Percentiles rank a stretch among this genome's conserved stretches.
phyloP scores from a whole-genome alignment of 2,113 vertebrate genomes.

The Numenius arquata region DNA sequence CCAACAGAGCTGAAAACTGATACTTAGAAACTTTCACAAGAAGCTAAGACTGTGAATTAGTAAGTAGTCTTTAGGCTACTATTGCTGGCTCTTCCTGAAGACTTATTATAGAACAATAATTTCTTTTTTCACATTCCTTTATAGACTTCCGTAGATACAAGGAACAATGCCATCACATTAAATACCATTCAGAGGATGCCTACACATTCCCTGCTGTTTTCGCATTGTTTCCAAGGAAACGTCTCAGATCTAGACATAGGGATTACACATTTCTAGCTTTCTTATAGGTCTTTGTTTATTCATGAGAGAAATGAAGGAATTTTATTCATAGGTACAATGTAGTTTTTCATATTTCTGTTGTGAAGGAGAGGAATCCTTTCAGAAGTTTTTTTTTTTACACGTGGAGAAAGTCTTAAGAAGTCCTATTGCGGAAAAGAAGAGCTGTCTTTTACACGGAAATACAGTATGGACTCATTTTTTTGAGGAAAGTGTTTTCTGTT shows the following conservation, averaged over 20 bases:
- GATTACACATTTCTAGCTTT: conserved; percentile 69
- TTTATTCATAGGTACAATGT: conserved; percentile 56
- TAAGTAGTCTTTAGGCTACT: not conserved
- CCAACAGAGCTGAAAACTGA: conserved; percentile 4
- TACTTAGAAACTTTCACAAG: not conserved
- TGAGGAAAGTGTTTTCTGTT: not conserved
- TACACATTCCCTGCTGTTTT: conserved; percentile 62
- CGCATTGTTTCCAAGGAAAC: conserved; percentile 70
- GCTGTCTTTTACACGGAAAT: not conserved
- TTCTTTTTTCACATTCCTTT: conserved; percentile 51
- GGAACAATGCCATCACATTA: conserved; percentile 25
- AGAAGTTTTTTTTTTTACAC: not conserved
- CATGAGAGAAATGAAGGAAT: conserved; percentile 58
- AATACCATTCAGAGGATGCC: conserved; percentile 53
- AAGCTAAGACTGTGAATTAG: not conserved
- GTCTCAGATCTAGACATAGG: conserved; percentile 41
- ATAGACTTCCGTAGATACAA: conserved; percentile 53
- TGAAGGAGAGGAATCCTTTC: not conserved
- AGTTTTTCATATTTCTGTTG: conserved; percentile 35
- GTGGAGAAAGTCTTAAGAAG: not conserved
- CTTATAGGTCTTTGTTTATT: conserved; percentile 61
- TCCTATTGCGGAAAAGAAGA: not conserved
- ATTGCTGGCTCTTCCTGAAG: conserved; percentile 6
- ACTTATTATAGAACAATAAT: conserved; percentile 48
- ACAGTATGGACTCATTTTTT: not conserved